Evolutionary conservation across 1,140 invertebrate genomes (phyloP).

Genomic region (Bactericera cockerelli): DNA sequence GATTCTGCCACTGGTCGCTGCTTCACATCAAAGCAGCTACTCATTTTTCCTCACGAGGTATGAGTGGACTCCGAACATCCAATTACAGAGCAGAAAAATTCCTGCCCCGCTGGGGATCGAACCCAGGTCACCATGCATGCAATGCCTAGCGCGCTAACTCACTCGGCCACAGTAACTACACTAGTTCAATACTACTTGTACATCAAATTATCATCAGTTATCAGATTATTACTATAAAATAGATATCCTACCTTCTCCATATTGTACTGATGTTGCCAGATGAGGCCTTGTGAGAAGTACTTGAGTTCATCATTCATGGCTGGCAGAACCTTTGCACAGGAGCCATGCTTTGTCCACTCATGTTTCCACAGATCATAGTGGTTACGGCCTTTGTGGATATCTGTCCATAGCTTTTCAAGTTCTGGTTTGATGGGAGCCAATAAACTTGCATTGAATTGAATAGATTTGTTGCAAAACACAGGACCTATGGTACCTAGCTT

Average conservation of each 20-base stretch:
- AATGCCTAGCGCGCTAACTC: too few relatives aligned
- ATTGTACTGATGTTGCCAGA: conserved; percentile 42
- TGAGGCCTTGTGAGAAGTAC: conserved; percentile 52
- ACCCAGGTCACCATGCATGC: too few relatives aligned
- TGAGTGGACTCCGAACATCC: too few relatives aligned
- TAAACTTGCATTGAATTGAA: conserved; percentile 41
- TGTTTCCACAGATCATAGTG: conserved; percentile 51
- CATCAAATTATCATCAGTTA: too few relatives aligned
- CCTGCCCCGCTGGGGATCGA: too few relatives aligned
- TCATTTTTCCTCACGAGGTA: too few relatives aligned
- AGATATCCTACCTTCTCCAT: conserved; percentile 32
- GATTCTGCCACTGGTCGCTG: too few relatives aligned
- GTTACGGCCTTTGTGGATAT: conserved; percentile 40
- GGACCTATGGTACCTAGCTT: conserved; percentile 47
- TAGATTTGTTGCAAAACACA: conserved; percentile 45
- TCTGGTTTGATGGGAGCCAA: conserved; percentile 41
- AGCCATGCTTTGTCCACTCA: conserved; percentile 74
- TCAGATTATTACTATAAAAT: too few relatives aligned
- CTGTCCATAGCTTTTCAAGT: conserved; percentile 51
- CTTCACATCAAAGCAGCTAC: too few relatives aligned
- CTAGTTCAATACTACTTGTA: too few relatives aligned
- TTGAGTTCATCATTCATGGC: conserved; percentile 46
- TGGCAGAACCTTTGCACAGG: conserved; percentile 49
- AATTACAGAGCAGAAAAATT: too few relatives aligned
- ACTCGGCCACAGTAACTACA: too few relatives aligned